Evolutionary conservation across 2,888 invertebrate genomes (phyloP).

Genomic region (Agrypnus murinus): DNA sequence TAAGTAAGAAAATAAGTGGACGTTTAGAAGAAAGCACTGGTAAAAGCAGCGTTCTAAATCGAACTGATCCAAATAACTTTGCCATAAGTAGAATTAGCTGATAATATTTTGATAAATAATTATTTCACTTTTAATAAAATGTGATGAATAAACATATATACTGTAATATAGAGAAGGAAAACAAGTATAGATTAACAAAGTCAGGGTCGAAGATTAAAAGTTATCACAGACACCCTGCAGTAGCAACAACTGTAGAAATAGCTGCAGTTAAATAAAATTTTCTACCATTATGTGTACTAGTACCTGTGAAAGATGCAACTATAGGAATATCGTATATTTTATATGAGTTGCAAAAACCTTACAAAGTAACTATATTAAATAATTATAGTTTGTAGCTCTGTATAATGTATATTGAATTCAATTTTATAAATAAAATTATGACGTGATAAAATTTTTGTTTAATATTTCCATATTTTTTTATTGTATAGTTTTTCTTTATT

Average conservation of each 20-base stretch:
- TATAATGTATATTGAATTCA: no score
- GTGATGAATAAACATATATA: slow-evolving; percentile 1
- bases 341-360: no score
- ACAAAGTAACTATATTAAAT: no score
- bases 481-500: no score
- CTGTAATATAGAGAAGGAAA: slow-evolving; percentile 1
- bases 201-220: slow-evolving; percentile 43
- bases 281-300: no score
- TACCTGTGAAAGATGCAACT: no score
- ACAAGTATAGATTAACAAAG: slow-evolving; percentile 22
- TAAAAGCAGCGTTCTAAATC: slow-evolving; percentile 25
- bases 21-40: slow-evolving; percentile 18
- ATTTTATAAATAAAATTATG: no score
- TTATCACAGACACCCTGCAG: slow-evolving; percentile 37
- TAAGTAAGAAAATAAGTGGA: neutral
- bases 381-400: no score
- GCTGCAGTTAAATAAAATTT: slow-evolving; percentile 19
- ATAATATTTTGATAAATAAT: slow-evolving; percentile 33
- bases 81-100: slow-evolving; percentile 8
- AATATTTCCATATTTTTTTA: no score
- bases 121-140: slow-evolving; percentile 25
- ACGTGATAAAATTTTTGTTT: no score
- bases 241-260: slow-evolving; percentile 14
- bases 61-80: slow-evolving; percentile 33
- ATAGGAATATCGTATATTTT: no score